Percentiles rank a stretch among this genome's conserved stretches.
Conservation (phyloP, 2,797 vertebrate species). For the Buphagus erythrorhynchus region DNA sequence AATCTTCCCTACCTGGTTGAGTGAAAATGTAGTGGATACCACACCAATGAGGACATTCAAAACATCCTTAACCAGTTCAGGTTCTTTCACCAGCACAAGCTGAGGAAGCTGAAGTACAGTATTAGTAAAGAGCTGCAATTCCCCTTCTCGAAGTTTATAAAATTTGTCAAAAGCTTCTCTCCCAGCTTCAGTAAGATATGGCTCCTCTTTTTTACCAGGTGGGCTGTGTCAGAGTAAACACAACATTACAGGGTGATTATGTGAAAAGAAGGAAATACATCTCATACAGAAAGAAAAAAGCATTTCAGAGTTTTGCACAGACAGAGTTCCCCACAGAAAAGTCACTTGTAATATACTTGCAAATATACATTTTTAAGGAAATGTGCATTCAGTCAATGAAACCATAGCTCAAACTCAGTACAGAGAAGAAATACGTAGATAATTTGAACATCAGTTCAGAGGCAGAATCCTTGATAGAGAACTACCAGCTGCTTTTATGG, state of each 20-base stretch:
- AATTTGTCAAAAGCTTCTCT: slow-evolving; percentile 93
- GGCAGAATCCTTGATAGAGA: not conserved
- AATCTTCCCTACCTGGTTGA: slow-evolving; percentile 86
- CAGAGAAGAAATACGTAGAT: not conserved
- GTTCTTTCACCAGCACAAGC: slow-evolving; percentile 85
- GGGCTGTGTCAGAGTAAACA: slow-evolving; percentile 77
- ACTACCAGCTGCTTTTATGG: not conserved
- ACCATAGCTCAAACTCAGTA: not conserved
- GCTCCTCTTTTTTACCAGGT: slow-evolving; percentile 90
- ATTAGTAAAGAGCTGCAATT: slow-evolving; percentile 84
- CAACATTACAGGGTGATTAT: not conserved
- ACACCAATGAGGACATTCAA: slow-evolving; percentile 95
- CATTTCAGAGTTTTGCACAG: not conserved
- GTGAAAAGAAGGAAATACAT: not conserved
- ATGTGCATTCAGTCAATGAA: not conserved
- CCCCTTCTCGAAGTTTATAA: slow-evolving; percentile 87
- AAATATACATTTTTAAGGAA: not conserved
- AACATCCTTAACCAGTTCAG: slow-evolving; percentile 89
- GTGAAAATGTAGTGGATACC: slow-evolving; percentile 89
- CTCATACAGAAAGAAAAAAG: not conserved
- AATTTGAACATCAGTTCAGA: not conserved
- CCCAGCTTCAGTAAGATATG: slow-evolving; percentile 92
- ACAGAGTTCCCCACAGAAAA: not conserved
- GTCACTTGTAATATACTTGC: not conserved
- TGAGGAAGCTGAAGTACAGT: slow-evolving; percentile 79